These are phyloP conservation scores for Ovis aries DNA, from an alignment of 2,113 vertebrate genomes.

Conservation along the genomic window DNA sequence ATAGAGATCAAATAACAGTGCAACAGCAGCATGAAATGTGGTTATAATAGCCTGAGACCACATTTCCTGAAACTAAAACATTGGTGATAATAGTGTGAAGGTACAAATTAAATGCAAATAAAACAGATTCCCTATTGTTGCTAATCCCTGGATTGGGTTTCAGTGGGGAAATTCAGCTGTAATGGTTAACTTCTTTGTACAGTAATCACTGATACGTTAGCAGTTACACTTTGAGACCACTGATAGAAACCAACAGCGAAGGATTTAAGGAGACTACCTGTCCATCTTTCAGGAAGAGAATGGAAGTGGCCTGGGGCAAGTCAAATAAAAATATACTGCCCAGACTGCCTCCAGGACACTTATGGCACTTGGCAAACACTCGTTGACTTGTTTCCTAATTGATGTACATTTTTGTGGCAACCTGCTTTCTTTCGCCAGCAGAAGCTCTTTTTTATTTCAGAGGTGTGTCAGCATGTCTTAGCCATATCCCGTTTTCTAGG, in stretches of 20 bases:
- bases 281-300: constrained; percentile 54
- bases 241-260: constrained; percentile 52
- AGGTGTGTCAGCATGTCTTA: constrained; percentile 33
- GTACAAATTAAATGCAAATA: constrained; percentile 89
- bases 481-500: not conserved
- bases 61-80: constrained; percentile 84
- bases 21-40: constrained; percentile 83
- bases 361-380: constrained; percentile 2
- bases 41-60: constrained; percentile 83
- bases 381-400: constrained; percentile 14
- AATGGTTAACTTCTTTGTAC: constrained; percentile 75
- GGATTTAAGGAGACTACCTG: constrained; percentile 52
- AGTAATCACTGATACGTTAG: constrained; percentile 72
- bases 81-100: constrained; percentile 82
- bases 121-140: constrained; percentile 82
- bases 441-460: not conserved
- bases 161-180: constrained; percentile 76
- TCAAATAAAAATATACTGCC: not conserved
- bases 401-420: constrained; percentile 29
- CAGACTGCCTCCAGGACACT: not conserved
- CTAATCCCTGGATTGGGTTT: constrained; percentile 81
- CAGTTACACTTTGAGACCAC: constrained; percentile 73
- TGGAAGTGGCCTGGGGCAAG: constrained; percentile 48
- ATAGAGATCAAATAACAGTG: constrained; percentile 82
- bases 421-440: not conserved